phyloP scores from a whole-genome alignment of 2,888 invertebrate species.

The Perithous albicinctus region DNA sequence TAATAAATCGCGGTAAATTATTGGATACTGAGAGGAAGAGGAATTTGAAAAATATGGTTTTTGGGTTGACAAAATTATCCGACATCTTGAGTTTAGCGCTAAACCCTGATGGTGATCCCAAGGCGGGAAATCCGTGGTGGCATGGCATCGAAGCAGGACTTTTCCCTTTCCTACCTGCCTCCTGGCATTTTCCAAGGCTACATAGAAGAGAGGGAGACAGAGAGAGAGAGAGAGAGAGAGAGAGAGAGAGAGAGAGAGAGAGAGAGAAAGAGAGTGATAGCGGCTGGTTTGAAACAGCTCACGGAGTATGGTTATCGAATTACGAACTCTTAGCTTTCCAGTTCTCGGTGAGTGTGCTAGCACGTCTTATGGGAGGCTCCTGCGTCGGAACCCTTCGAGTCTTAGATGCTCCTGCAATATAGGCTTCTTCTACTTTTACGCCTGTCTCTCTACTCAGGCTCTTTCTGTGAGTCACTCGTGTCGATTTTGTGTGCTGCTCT shows the following conservation, averaged over 20 bases:
- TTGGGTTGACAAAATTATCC: conserved; percentile 69
- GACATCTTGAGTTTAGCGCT: conserved; percentile 75
- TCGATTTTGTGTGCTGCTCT: not conserved
- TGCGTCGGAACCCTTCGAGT: not conserved
- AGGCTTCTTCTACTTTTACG: not conserved
- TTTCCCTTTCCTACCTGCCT: conserved; percentile 4
- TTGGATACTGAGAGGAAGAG: not conserved
- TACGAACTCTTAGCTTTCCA: conserved; percentile 84
- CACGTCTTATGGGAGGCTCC: conserved; percentile 1
- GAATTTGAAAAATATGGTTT: conserved; percentile 5
- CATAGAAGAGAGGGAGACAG: too few species aligned
- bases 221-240: too few species aligned
- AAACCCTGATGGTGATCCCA: not conserved
- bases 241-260: too few species aligned
- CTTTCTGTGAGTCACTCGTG: not conserved
- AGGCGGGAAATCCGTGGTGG: conserved; percentile 13
- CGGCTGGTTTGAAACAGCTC: conserved; percentile 68
- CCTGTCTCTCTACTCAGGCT: not conserved
- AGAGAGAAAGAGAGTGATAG: conserved; percentile 58
- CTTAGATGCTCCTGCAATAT: not conserved
- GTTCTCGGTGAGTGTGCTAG: conserved; percentile 74
- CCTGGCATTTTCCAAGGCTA: conserved; percentile 43
- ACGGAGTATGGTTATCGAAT: conserved; percentile 82
- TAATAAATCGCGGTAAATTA: conserved; percentile 2
- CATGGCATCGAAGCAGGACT: conserved; percentile 51